Base-by-base conservation (phyloP, 2,888 invertebrate species). In the Macrophya annulata region DNA sequence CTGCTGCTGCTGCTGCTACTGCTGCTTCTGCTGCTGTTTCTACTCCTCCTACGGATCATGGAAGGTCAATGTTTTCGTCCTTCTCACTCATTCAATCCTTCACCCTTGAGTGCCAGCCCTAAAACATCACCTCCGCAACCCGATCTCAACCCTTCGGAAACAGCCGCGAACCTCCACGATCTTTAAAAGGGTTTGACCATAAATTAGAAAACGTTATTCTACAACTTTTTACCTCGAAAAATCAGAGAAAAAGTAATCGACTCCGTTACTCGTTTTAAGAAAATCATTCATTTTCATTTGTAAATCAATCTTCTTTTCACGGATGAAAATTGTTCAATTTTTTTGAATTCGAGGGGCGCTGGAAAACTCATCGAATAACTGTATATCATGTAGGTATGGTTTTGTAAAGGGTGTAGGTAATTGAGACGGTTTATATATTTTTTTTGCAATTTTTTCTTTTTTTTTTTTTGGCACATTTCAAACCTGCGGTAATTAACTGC, bases 151-250 rank as follows among this genome's bases (percentile, higher is more conserved):
- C 59, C 21, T 51, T 59, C 79, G 37, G 21, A 59, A 59, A 10
- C 62, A 81, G 62, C 37, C 37, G 40, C 59, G n/a, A 17, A n/a
- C 77, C 43, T n/a, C 25, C 62, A 17, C 43, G 31, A 40, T 81
- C 81, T 62, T 81, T 62, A 43, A 43, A 43, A 9, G 81, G 74
- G 81, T 40, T 62, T 17, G 31, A 37, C 68, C 83, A 83, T 83
- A 83, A 83, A 83, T 83, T 68, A 68, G 68, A 83, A 68, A 51
- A 25, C n/a, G 68, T 51, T 68, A 71, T 83, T 83, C 48, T 9
- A 43, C 17, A 48, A 71, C 68, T 51, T 45, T 74, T 21, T 12
- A 43, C 4, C 45, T 21, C 43, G 1, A 43, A 74, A 74, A 45
- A 8, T 43, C 72, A 45, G n/a, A 10, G 21, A 71, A 51, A 65